Conservation (phyloP, 2,113 vertebrate species). For the Datnioides undecimradiatus region DNA sequence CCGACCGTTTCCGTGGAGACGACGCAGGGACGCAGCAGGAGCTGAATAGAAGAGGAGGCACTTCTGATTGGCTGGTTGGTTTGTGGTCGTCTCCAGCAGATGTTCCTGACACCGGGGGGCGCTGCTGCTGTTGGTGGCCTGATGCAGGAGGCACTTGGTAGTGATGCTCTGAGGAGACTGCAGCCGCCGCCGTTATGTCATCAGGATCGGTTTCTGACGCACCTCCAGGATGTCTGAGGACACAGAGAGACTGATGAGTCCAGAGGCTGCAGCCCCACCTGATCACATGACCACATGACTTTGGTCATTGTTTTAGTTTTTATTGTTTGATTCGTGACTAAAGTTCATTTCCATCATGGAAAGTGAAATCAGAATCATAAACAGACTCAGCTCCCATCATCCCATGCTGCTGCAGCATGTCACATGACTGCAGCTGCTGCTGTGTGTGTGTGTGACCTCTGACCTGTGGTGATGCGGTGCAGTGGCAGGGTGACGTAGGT, state of each 20-base stretch:
- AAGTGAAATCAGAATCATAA: too few relatives aligned
- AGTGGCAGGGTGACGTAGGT: constrained; percentile 98
- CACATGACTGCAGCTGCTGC: too few relatives aligned
- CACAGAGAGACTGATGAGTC: not conserved
- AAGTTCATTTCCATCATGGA: too few relatives aligned
- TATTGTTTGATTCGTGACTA: too few relatives aligned
- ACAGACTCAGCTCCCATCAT: too few relatives aligned
- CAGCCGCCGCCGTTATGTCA: constrained; percentile 91
- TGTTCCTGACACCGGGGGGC: constrained; percentile 81
- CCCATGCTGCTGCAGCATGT: too few relatives aligned
- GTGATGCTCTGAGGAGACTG: constrained; percentile 80
- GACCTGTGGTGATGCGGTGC: constrained; percentile 96
- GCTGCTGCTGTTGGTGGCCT: constrained; percentile 86
- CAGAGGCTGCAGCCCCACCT: too few relatives aligned
- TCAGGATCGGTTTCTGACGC: constrained; percentile 97
- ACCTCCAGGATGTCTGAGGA: constrained; percentile 96
- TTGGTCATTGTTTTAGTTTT: too few relatives aligned
- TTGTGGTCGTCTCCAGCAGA: constrained; percentile 54
- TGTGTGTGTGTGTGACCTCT: constrained; percentile 13
- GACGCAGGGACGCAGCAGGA: constrained; percentile 35
- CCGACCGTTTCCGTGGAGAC: constrained; percentile 54
- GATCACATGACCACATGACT: too few relatives aligned
- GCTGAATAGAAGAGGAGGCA: constrained; percentile 88
- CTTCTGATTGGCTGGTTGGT: constrained; percentile 93
- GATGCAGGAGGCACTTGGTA: constrained; percentile 94